These are phyloP conservation scores for Rhinichthys klamathensis DNA, from an alignment of 2,113 vertebrate genomes.

Conservation along the genomic window DNA sequence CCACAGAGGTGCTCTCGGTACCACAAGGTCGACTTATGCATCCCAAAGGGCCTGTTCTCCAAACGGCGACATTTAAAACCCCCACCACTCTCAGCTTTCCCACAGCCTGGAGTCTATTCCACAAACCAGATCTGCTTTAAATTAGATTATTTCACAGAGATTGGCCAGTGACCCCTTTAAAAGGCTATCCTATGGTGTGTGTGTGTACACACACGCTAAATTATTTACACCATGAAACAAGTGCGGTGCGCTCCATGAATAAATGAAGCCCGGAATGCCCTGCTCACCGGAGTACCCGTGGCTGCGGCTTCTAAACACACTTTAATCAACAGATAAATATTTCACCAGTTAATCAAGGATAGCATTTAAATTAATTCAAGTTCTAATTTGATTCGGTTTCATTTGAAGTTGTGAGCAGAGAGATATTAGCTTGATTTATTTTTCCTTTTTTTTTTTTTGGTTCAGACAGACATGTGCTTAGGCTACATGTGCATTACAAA, in stretches of 20 bases:
- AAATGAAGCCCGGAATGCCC: conserved; percentile 62
- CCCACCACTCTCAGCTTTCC: conserved; percentile 23
- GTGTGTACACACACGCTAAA: conserved; percentile 65
- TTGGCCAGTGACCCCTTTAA: conserved; percentile 52
- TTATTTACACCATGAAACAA: conserved; percentile 65
- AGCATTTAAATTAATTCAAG: conserved; percentile 63
- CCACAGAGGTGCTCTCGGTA: conserved; percentile 11
- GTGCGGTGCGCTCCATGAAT: conserved; percentile 69
- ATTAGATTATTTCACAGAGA: conserved; percentile 48
- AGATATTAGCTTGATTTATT: conserved; percentile 23
- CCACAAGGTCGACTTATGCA: not conserved
- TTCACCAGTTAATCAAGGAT: conserved; percentile 64
- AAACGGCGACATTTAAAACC: conserved; percentile 58
- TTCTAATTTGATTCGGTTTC: conserved; percentile 61
- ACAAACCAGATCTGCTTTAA: conserved; percentile 51
- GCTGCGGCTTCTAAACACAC: conserved; percentile 56
- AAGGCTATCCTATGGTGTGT: conserved; percentile 61
- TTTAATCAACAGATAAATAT: conserved; percentile 72
- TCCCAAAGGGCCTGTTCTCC: conserved; percentile 68
- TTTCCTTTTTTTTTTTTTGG: not conserved
- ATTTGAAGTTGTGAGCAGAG: conserved; percentile 41
- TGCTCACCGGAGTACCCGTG: conserved; percentile 48
- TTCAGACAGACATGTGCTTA: conserved; percentile 16
- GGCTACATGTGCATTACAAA: conserved; percentile 6
- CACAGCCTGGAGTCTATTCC: conserved; percentile 34